These are phyloP conservation scores for Hyperopisus bebe DNA, from an alignment of 2,113 vertebrate genomes.

Conservation along the genomic window DNA sequence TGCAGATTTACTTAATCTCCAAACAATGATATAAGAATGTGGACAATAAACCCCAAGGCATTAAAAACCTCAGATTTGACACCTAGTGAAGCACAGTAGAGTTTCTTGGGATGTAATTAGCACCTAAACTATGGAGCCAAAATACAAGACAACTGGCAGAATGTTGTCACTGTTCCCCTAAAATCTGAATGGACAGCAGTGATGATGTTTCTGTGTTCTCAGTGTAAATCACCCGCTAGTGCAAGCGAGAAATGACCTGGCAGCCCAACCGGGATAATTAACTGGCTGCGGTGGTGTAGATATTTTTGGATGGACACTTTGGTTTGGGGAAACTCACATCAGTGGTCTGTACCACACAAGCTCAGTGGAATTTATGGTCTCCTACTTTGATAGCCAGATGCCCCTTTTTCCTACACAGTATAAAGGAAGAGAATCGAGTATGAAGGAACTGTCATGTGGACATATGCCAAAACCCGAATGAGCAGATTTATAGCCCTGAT, in stretches of 20 bases:
- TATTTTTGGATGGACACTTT: neutral
- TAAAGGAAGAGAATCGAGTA: neutral
- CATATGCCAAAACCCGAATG: constrained; percentile 41
- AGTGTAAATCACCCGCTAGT: neutral
- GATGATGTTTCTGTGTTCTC: neutral
- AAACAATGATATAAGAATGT: neutral
- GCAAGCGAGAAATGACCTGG: neutral
- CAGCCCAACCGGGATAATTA: neutral
- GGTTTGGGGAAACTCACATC: neutral
- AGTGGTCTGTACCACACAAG: neutral
- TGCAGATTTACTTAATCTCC: neutral
- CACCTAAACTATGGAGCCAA: neutral
- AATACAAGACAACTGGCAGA: neutral
- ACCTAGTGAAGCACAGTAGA: neutral
- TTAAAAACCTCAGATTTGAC: neutral
- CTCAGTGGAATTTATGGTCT: neutral
- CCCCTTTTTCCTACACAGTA: neutral
- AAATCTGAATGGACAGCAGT: neutral
- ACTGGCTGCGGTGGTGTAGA: neutral
- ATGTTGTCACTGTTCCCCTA: neutral
- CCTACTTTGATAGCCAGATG: neutral
- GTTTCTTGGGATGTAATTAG: neutral
- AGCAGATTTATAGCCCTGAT: constrained; percentile 36
- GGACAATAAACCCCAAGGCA: neutral
- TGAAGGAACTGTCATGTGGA: constrained; percentile 23